A percentile compares a stretch with the other conserved stretches of the same genome.
phyloP scores from a whole-genome alignment of 64 coral and sea anemone genomes.

The Porites australiensis region DNA sequence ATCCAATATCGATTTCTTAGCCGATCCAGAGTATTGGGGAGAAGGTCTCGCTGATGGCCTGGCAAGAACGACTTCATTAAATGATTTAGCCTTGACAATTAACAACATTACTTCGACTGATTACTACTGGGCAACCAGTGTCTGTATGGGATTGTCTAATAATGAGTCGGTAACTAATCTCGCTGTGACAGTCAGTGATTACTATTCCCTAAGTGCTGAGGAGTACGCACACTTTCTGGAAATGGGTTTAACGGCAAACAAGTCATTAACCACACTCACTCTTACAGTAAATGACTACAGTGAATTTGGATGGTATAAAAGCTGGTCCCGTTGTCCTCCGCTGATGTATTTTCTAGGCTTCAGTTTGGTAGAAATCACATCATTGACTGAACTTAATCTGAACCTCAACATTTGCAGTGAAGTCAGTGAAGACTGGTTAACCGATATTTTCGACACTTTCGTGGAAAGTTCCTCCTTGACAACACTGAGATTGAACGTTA shows the following conservation, averaged over 20 bases:
- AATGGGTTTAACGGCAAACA: background rate
- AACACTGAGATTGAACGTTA: too few relatives aligned
- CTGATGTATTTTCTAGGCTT: background rate
- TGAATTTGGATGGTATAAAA: too few relatives aligned
- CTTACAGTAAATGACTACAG: background rate
- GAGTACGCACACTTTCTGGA: too few relatives aligned
- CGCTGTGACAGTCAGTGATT: too few relatives aligned
- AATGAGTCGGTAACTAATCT: too few relatives aligned
- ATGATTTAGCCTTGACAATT: background rate
- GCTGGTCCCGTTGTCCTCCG: background rate
- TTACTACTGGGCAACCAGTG: background rate
- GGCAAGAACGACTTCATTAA: too few relatives aligned
- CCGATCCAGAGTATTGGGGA: too few relatives aligned
- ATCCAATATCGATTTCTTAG: too few relatives aligned
- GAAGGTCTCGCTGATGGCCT: too few relatives aligned
- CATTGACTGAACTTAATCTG: background rate
- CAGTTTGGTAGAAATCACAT: background rate
- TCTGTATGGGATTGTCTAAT: background rate
- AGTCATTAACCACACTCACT: background rate
- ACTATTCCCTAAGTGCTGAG: too few relatives aligned
- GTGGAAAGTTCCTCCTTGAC: too few relatives aligned
- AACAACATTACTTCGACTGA: background rate
- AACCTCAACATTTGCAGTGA: background rate
- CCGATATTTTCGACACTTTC: background rate
- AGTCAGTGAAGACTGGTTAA: background rate